Evolutionary conservation across 1,140 invertebrate genomes (phyloP).

Genomic region (Artemia franciscana): DNA sequence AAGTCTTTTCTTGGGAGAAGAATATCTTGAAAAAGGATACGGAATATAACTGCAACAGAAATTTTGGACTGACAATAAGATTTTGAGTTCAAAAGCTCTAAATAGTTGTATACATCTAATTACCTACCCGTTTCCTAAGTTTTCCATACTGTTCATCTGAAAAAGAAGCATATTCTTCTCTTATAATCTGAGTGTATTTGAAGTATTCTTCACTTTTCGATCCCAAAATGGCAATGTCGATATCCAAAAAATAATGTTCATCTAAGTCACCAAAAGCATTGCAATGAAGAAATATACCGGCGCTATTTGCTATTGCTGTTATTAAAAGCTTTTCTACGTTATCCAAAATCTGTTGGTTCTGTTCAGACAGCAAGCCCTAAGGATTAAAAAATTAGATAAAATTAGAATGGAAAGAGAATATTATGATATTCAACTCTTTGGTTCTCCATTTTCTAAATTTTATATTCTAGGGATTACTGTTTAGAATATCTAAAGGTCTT

Average conservation of each 20-base stretch:
- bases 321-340: not conserved
- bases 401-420: too few species aligned
- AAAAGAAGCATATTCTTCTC: slow-evolving; percentile 4
- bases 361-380: not conserved
- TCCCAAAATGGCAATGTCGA: slow-evolving; percentile 7
- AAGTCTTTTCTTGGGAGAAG: too few species aligned
- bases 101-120: too few species aligned
- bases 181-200: slow-evolving; percentile 1
- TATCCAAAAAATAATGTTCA: slow-evolving; percentile 8
- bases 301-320: not conserved
- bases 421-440: too few species aligned
- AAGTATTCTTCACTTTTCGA: not conserved
- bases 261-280: slow-evolving; percentile 1
- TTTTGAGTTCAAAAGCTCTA: too few species aligned
- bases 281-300: not conserved
- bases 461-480: too few species aligned
- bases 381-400: too few species aligned
- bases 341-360: not conserved
- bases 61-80: too few species aligned
- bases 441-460: too few species aligned
- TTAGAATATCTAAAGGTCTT: too few species aligned
- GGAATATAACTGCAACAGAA: too few species aligned
- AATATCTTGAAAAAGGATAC: too few species aligned
- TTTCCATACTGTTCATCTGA: slow-evolving; percentile 6
- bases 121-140: not conserved